Base-by-base conservation (phyloP, 1,140 invertebrate genomes). In the Habropoda laboriosa region DNA sequence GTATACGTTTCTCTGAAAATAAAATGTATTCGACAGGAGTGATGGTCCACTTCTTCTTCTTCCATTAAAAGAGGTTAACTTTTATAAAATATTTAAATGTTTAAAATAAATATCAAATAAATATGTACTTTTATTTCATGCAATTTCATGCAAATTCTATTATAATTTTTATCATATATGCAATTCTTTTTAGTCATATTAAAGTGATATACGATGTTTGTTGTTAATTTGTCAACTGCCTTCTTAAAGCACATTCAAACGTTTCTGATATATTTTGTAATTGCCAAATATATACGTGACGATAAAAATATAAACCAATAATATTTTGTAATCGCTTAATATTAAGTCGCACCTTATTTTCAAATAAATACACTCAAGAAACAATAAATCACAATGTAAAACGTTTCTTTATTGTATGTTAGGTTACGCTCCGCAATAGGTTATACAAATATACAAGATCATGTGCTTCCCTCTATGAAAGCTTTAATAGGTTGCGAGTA, bases 1-100 rank as follows among this genome's bases (percentile, higher is more conserved):
- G 32, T 53, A 68, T n/a, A n/a, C n/a, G n/a, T 51, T 51, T 68
- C 21, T 68, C n/a, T 18, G n/a, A 68, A 53, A 3, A n/a, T 38
- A 66, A 49, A 6, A 38, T 47, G 58, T 30, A 45, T 45, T 58
- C 27, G 21, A 21, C 13, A 8, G n/a, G 18, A 5, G 35, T 32
- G 3, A 71, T 18, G n/a, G 1, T 30, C 30, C 13, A 47, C 27
- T 42, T 40, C 7, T 27, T 2, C 8, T n/a, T 32, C 35, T 32
- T 45, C 24, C 21, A 32, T 42, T 71, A 21, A 32, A 13, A 71
- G 12, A 71, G 16, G 8, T 40, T n/a, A 40, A 21, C 16, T 42
- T 32, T 27, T 24, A 42, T 10, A n/a, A 45, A 8, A 7, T 2
- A 45, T 71, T 32, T 16, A 42, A 30, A 27, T 12, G 38, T 70